A percentile compares a stretch with the other conserved stretches of the same genome.
These are phyloP conservation scores for Odontomachus brunneus DNA, from an alignment of 1,140 invertebrate species.

Conservation along the genomic window DNA sequence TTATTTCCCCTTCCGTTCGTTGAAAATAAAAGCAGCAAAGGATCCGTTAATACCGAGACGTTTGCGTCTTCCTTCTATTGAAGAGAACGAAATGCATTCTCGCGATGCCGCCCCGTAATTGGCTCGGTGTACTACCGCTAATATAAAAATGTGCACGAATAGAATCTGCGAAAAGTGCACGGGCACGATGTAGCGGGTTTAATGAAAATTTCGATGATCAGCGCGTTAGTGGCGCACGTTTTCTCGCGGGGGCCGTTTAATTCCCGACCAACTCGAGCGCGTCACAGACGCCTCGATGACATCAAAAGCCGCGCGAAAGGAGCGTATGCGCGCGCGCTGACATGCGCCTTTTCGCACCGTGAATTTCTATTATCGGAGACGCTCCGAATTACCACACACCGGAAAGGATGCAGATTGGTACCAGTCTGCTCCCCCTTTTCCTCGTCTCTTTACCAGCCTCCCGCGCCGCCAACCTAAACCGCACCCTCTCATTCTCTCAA, in stretches of 20 bases:
- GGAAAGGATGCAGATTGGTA: constrained; percentile 70
- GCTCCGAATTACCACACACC: constrained; percentile 67
- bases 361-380: constrained; percentile 71
- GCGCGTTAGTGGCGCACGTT: not conserved
- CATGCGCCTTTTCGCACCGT: constrained; percentile 54
- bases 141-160: no score
- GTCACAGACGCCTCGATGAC: constrained; percentile 26
- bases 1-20: not conserved
- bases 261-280: constrained; percentile 6
- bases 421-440: constrained; percentile 37
- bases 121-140: no score
- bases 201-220: no score
- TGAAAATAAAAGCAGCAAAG: no score
- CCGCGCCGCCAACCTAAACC: not conserved
- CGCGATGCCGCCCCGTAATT: no score
- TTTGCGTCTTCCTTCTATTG: no score
- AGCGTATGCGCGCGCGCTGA: constrained; percentile 38
- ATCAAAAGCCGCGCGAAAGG: constrained; percentile 49
- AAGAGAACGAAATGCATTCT: no score
- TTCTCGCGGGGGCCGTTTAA: constrained; percentile 21
- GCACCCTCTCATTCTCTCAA: constrained; percentile 27
- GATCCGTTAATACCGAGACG: no score
- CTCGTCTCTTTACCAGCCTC: constrained; percentile 22
- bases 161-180: no score
- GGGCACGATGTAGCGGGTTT: no score